A percentile compares a stretch with the other conserved stretches of the same genome.
These are phyloP conservation scores for Argya squamiceps DNA, from an alignment of 2,797 vertebrate species.

Conservation along the genomic window DNA sequence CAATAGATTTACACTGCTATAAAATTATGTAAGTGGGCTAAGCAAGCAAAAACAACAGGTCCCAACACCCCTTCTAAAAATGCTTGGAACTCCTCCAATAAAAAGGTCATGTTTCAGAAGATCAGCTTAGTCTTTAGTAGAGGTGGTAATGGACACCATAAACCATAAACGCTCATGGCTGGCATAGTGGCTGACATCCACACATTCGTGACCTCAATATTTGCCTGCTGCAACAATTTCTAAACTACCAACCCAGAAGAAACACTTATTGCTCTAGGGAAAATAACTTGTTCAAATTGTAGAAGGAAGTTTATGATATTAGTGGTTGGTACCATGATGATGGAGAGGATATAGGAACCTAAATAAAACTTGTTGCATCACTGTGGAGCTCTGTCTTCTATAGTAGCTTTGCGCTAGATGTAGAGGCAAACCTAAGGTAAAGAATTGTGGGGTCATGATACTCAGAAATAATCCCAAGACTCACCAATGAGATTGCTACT, in stretches of 20 bases:
- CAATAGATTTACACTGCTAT: neutral
- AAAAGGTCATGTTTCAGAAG: neutral
- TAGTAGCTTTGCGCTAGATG: neutral
- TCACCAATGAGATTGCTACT: neutral
- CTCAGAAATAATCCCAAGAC: neutral
- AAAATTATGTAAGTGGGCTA: neutral
- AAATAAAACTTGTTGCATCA: neutral
- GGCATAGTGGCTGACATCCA: neutral
- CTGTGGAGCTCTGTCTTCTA: neutral
- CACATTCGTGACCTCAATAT: neutral
- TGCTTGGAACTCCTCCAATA: constrained; percentile 44
- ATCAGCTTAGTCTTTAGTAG: neutral
- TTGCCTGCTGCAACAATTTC: neutral
- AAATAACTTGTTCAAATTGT: neutral
- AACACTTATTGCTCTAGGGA: neutral
- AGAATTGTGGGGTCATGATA: neutral
- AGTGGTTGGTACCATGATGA: neutral
- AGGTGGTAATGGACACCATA: neutral
- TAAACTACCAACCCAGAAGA: neutral
- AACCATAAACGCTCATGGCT: neutral
- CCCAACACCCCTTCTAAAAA: neutral
- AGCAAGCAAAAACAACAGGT: neutral
- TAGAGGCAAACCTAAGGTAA: neutral
- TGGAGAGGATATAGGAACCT: neutral
- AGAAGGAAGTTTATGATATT: neutral